Evolutionary conservation across 2,888 invertebrate genomes (phyloP).

Genomic region (Elysia crispata): DNA sequence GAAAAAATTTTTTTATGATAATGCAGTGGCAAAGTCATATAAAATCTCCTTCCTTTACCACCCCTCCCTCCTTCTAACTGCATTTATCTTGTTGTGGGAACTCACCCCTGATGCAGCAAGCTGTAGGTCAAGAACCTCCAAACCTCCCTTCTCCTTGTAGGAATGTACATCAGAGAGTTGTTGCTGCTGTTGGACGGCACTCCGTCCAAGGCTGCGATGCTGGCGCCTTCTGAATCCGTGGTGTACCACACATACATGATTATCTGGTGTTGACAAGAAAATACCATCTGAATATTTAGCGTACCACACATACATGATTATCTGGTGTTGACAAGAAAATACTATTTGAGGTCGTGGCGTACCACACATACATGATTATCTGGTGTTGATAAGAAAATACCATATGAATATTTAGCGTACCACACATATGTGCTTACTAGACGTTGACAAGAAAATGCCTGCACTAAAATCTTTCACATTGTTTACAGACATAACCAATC

Average conservation of each 20-base stretch:
- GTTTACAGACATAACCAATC: background rate
- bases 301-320: slow-evolving; percentile 78
- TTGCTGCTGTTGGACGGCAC: slow-evolving; percentile 89
- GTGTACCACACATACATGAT: slow-evolving; percentile 78
- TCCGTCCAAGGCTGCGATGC: slow-evolving; percentile 79
- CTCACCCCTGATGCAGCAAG: slow-evolving; percentile 91
- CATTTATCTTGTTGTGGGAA: background rate
- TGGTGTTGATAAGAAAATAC: slow-evolving; percentile 59
- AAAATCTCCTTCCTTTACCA: too few relatives aligned
- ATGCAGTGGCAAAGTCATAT: too few relatives aligned
- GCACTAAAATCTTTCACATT: too few relatives aligned
- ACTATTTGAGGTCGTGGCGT: slow-evolving; percentile 55
- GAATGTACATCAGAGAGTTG: slow-evolving; percentile 90
- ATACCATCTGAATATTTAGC: slow-evolving; percentile 52
- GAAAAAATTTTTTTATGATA: too few relatives aligned
- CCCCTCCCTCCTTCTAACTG: too few relatives aligned
- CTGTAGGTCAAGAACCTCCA: slow-evolving; percentile 97
- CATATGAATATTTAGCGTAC: slow-evolving; percentile 56
- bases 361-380: slow-evolving; percentile 79
- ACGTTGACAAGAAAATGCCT: background rate
- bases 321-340: slow-evolving; percentile 64
- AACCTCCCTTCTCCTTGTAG: slow-evolving; percentile 87
- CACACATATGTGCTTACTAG: slow-evolving; percentile 79
- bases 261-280: slow-evolving; percentile 69
- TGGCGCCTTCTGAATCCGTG: slow-evolving; percentile 45